Evolutionary conservation across 2,888 invertebrate genomes (phyloP).

Genomic region (Oithona nana): DNA sequence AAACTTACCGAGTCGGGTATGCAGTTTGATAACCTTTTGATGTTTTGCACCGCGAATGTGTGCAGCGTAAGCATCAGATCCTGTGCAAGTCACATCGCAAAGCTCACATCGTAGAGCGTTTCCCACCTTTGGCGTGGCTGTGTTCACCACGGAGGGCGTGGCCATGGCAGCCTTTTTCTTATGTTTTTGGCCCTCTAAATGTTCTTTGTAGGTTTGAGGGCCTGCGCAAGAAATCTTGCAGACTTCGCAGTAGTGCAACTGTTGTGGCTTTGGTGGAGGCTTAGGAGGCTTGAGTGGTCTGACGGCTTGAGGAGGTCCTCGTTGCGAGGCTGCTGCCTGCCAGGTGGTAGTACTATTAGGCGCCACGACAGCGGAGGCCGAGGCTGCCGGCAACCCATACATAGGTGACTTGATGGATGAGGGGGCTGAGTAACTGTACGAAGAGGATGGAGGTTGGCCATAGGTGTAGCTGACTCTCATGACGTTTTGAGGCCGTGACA

Average conservation of each 20-base stretch:
- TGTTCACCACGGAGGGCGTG: slow-evolving; percentile 42
- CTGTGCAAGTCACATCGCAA: slow-evolving; percentile 95
- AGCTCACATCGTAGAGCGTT: slow-evolving; percentile 76
- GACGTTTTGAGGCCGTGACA: background rate
- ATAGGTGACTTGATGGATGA: background rate
- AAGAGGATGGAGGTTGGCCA: background rate
- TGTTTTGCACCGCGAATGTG: slow-evolving; percentile 96
- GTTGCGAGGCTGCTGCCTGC: background rate
- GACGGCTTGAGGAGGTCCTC: background rate
- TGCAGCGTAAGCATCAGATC: slow-evolving; percentile 92
- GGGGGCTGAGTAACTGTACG: background rate
- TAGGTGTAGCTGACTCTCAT: background rate
- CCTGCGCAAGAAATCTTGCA: slow-evolving; percentile 97
- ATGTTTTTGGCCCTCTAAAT: slow-evolving; percentile 94
- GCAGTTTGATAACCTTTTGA: slow-evolving; percentile 80
- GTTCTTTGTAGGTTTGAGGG: slow-evolving; percentile 82
- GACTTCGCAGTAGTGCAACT: slow-evolving; percentile 92
- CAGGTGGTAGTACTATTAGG: background rate
- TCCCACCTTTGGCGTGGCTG: slow-evolving; percentile 33
- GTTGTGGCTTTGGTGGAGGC: slow-evolving; percentile 72
- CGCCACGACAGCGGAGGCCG: background rate
- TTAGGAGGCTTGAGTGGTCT: slow-evolving; percentile 24
- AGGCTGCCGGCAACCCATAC: background rate
- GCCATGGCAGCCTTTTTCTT: slow-evolving; percentile 87
- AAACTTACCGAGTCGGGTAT: slow-evolving; percentile 92